Evolutionary conservation across 2,888 invertebrate species (phyloP).

Genomic region (Calameuta pallipes): DNA sequence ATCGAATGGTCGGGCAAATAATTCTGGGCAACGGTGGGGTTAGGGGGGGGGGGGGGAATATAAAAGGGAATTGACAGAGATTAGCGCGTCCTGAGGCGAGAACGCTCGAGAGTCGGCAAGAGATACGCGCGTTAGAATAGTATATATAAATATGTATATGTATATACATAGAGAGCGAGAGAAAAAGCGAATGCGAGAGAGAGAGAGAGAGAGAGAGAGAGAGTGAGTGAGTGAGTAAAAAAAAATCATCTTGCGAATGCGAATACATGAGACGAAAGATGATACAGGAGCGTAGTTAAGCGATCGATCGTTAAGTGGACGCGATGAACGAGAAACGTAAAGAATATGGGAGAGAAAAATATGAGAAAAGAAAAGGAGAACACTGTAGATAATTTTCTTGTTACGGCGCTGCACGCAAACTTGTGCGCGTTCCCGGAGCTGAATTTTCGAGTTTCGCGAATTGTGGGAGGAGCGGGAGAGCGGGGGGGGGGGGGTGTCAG

Average conservation of each 20-base stretch:
- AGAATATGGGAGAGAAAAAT: conserved; percentile 15
- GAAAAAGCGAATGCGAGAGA: too few species aligned
- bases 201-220: too few species aligned
- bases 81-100: neutral
- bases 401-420: conserved; percentile 39
- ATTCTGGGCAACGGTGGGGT: neutral
- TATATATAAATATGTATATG: too few species aligned
- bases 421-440: neutral
- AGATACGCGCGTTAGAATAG: conserved; percentile 1
- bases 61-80: neutral
- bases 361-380: conserved; percentile 18
- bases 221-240: too few species aligned
- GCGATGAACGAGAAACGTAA: conserved; percentile 16
- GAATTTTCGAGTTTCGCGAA: neutral
- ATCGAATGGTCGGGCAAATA: neutral
- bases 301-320: neutral
- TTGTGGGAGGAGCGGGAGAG: too few species aligned
- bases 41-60: neutral
- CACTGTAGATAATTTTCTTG: conserved; percentile 59
- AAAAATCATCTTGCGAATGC: too few species aligned
- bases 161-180: too few species aligned
- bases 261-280: too few species aligned
- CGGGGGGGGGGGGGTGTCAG: too few species aligned
- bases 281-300: too few species aligned
- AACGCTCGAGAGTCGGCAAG: neutral